Base-by-base conservation (phyloP, 2,797 vertebrate species). In the Amazona ochrocephala region DNA sequence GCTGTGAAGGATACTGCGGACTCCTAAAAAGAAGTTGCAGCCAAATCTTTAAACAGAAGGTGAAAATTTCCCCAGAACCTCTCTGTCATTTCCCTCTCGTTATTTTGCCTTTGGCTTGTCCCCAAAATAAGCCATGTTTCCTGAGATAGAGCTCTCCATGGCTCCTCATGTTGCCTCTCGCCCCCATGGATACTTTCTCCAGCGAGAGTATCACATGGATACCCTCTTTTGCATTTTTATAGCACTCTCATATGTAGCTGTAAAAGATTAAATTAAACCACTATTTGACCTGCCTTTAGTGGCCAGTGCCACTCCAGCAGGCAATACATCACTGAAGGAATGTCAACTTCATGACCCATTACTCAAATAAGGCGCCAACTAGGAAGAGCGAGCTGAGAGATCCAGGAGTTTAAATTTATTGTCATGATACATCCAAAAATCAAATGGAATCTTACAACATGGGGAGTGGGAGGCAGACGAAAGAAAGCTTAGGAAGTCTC, bases 191-290 rank as follows among this genome's bases (percentile, higher is more conserved):
- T 91, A 80, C 17, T 84, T 54, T 93, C 53, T 64, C 80, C 91
- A 84, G 61, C 0, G 48, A 95, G 91, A 94, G 74, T 95, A 91
- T 96, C 67, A 4, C 58, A 85, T 94, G 58, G 61, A 94, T 82
- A 90, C 72, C 45, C 65, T 70, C 65, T 89, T 84, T 56, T 86
- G 67, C 78, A 71, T 91, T 84, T 90, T 95, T 87, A 67, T 87
- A 81, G 6, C 0, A 0, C 87, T 91, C 19, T n/a, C 78, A 91
- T 94, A 66, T 91, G 65, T 95, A 85, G 75, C 90, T 92, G 87
- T 92, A 95, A 89, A 94, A 94, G 90, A 95, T 90, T 85, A 87
- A 93, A 96, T 96, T 91, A 94, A 96, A 93, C 79, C 37, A 75
- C 50, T 50, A 65, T 93, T 95, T 97, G 87, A 93, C 90, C 91